Evolutionary conservation across 2,888 invertebrate species (phyloP), one percentile per base, ranked within the genome.

Genomic region (Eurois occulta): DNA sequence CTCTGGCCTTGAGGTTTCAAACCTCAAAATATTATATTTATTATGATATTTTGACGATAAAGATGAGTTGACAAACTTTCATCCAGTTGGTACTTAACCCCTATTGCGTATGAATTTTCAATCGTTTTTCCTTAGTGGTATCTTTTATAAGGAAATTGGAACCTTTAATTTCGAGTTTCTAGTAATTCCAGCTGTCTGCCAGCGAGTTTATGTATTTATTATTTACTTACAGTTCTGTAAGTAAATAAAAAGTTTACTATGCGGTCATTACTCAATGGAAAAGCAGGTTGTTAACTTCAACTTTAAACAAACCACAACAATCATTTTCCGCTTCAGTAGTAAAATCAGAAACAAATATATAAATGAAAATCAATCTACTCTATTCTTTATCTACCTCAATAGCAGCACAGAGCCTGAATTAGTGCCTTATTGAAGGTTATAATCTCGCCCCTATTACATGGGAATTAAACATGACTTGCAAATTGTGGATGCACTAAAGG

Each of bases 201-300:
- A 52, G 52, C n/a, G 52, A n/a, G 24, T 24, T 55, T 55, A n/a
- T n/a, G n/a, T n/a, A n/a, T n/a, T n/a, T n/a, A n/a, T n/a, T n/a
- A n/a, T n/a, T n/a, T n/a, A n/a, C n/a, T n/a, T n/a, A n/a, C n/a
- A n/a, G n/a, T n/a, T n/a, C n/a, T n/a, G n/a, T n/a, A n/a, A n/a
- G n/a, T n/a, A n/a, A n/a, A n/a, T n/a, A n/a, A 48, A 48, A 41
- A n/a, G 58, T 60, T 32, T 48, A 48, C 21, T 35, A 10, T 35
- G 72, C n/a, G 48, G 81, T 48, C 41, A 48, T 35, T 60, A 18
- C 41, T 60, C 16, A 32, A 35, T 48, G 10, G 32, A 43, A 60
- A 72, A 72, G 18, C 73, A 28, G 74, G 73, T 81, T 72, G 28
- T 62, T 73, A 81, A 73, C 73, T 71, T 10, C 48, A 79, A 46